Base-by-base conservation (phyloP, 1,140 invertebrate species). In the Diprion similis region DNA sequence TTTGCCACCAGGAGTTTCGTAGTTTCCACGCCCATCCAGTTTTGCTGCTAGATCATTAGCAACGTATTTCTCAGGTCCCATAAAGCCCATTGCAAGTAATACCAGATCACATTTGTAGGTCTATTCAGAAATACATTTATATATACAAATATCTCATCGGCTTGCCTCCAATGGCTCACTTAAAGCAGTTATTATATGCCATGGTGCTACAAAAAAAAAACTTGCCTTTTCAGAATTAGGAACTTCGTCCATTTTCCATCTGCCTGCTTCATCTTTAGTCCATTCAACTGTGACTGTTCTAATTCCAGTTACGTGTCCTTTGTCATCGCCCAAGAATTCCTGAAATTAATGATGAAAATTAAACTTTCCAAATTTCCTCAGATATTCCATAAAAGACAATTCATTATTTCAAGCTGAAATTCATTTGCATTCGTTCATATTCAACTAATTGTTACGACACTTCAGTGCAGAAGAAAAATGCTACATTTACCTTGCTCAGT, bases 31-130 rank as follows among this genome's bases (percentile, higher is more conserved):
- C 1, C 94, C 92, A 88, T 99, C 98, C 78, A 96, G 89, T 70
- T 94, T 92, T 18, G 98, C 86, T 72, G 94, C 92, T 15, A 99
- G 87, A 84, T 99, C 94, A 78, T 91, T 91, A 19, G 96, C 92
- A 73, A 99, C 93, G 73, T 94, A 93, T 81, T 95, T 93, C 87
- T 99, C 98, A 7, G 98, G 98, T 7, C 98, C 98, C 46, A 99
- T 89, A 90, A 99, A 99, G 80, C 98, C 98, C 98, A 99, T 99
- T 15, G 98, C 98, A 45, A 99, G 89, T 72, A 99, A 89, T 59
- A 99, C 96, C 73, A 99, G 87, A 83, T 99, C 96, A 79, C 95
- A 97, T 80, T 96, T 92, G 85, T 92, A 97, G 7, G 95, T 78
- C 89, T 92, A 79, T 1, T 13, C 1, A 10, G 8, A 71, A 74